Evolutionary conservation across 2,113 vertebrate genomes (phyloP), one percentile per base, ranked within the genome.

Genomic region (Gymnogyps californianus): DNA sequence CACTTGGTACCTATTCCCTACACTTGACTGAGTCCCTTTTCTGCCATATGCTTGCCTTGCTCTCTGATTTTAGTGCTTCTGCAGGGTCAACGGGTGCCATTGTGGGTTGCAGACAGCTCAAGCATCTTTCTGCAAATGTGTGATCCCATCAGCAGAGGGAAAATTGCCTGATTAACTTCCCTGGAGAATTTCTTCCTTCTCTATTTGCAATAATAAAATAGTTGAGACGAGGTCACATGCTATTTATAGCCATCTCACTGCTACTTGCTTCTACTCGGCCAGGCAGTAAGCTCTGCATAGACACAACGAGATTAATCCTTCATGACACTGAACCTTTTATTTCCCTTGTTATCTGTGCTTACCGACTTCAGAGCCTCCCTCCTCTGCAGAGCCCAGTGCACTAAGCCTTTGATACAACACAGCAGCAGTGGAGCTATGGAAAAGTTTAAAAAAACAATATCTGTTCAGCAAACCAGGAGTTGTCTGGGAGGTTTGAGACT

Each of bases 301-400:
- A 77, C 90, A 88, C 31, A 54, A 85, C 0, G 25, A 93, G 82
- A 80, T 93, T 95, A 96, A 96, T 95, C 70, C 62, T 93, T 93
- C 12, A 5, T 29, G 96, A 72, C 96, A 94, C 25, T n/a, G 75
- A 95, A 87, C 81, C 87, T 94, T 94, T 96, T 94, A 72, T 96
- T 95, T 85, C 62, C 46, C 61, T 91, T 94, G 65, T 89, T 96
- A 82, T 87, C 87, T 71, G 24, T 91, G 78, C 64, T 96, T 91
- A 72, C 70, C 1, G 20, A 28, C 28, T 79, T n/a, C 87, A 87
- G 86, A 95, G 38, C 74, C 78, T 84, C 59, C n/a, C 69, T 91
- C 26, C 75, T 83, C 71, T 86, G 78, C 62, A 59, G 83, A 87
- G 81, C 28, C 28, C 47, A 61, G 61, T 28, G 47, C 57, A 17